Conservation (phyloP, 2,888 invertebrate genomes). For the Labia minor region DNA sequence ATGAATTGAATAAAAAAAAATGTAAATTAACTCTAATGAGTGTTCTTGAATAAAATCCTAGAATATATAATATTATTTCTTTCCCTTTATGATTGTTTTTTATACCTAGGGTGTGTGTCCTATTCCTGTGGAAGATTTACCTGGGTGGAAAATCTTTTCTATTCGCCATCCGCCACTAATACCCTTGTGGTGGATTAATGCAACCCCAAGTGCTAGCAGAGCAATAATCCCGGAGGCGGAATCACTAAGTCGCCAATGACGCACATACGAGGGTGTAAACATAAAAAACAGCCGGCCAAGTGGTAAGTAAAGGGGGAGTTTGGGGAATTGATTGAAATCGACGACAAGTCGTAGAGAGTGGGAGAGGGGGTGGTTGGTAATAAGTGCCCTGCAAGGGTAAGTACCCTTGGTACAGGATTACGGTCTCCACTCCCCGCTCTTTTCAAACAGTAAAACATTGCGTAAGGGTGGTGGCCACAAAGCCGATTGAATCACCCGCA, state of each 20-base stretch:
- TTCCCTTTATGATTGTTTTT: too few relatives aligned
- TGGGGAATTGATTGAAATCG: slow-evolving; percentile 13
- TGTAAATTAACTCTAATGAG: too few relatives aligned
- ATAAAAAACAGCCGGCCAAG: slow-evolving; percentile 13
- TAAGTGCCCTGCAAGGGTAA: slow-evolving; percentile 13
- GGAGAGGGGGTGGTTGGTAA: background rate
- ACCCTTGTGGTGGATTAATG: background rate
- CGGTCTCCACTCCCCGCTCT: background rate
- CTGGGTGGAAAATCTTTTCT: background rate
- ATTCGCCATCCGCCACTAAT: background rate
- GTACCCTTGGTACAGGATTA: background rate
- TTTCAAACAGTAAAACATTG: slow-evolving; percentile 13
- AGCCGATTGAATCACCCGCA: slow-evolving; percentile 7
- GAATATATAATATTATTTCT: too few relatives aligned
- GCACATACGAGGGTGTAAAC: slow-evolving; percentile 13
- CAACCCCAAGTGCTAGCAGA: background rate
- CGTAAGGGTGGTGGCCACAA: slow-evolving; percentile 1
- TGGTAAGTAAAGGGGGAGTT: background rate
- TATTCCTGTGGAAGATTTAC: background rate
- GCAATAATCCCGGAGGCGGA: slow-evolving; percentile 7
- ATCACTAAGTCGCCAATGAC: slow-evolving; percentile 13
- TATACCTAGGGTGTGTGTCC: background rate
- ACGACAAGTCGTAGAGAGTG: background rate
- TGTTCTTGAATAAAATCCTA: too few relatives aligned
- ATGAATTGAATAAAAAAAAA: too few relatives aligned